Conservation (phyloP, 2,888 invertebrate species). For the Tolmerus cingulatus region DNA sequence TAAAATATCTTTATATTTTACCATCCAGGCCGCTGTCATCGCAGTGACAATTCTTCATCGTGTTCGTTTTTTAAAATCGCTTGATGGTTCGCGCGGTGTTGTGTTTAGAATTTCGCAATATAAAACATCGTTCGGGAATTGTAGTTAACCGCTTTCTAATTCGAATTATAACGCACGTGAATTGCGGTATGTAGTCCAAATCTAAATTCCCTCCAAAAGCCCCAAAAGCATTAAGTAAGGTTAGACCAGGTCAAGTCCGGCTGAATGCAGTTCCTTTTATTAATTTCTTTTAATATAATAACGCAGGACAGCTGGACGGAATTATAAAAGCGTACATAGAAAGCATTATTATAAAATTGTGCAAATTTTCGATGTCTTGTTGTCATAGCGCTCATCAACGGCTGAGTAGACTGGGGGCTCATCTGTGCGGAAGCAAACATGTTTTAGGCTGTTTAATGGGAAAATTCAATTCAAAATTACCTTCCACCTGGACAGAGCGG, state of each 20-base stretch:
- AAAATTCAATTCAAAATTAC: constrained; percentile 50
- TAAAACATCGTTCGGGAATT: not conserved
- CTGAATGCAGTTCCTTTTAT: not conserved
- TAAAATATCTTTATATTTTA: not conserved
- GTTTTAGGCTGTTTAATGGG: not conserved
- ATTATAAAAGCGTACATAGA: not conserved
- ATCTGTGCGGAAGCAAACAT: constrained; percentile 52
- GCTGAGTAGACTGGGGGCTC: constrained; percentile 56
- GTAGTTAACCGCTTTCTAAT: not conserved
- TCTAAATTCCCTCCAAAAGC: not conserved
- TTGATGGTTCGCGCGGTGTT: not conserved
- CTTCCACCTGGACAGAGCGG: constrained; percentile 57
- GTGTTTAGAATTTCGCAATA: not conserved
- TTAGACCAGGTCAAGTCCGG: not conserved
- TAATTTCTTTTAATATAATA: not conserved
- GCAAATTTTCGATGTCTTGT: constrained; percentile 60
- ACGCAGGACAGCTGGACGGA: not conserved
- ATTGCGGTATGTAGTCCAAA: not conserved
- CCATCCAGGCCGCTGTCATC: not conserved
- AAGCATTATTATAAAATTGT: constrained; percentile 58
- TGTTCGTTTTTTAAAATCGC: not conserved
- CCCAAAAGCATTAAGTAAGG: not conserved
- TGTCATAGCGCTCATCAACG: constrained; percentile 48
- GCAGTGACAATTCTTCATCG: not conserved
- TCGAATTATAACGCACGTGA: not conserved